Evolutionary conservation across 2,888 invertebrate genomes (phyloP).

Genomic region (Leptinotarsa rubiginosa): DNA sequence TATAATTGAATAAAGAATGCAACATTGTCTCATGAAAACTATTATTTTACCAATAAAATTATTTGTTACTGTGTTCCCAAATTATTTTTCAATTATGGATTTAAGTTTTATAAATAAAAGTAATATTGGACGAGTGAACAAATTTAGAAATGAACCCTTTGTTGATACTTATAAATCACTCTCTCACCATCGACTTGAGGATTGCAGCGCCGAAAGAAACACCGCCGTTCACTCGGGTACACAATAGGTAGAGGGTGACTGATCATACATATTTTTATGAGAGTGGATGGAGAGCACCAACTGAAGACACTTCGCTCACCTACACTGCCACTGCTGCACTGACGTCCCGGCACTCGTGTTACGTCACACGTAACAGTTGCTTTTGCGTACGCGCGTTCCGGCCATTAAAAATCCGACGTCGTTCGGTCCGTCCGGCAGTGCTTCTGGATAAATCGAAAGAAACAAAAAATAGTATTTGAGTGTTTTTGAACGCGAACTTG

Average conservation of each 20-base stretch:
- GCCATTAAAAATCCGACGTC: slow-evolving; percentile 30
- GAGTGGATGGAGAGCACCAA: background rate
- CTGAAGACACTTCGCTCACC: slow-evolving; percentile 39
- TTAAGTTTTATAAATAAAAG: background rate
- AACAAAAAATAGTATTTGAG: background rate
- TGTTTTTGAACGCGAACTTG: no score
- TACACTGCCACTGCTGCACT: slow-evolving; percentile 52
- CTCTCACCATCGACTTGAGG: slow-evolving; percentile 10
- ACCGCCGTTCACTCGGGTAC: slow-evolving; percentile 3
- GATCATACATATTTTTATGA: background rate
- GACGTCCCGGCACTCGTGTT: slow-evolving; percentile 58
- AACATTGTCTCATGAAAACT: no score
- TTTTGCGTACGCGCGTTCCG: slow-evolving; percentile 43
- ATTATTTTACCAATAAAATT: no score
- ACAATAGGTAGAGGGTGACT: background rate
- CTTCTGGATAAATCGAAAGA: background rate
- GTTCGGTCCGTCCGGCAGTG: background rate
- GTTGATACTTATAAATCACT: background rate
- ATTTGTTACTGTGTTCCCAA: no score
- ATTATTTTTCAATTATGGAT: no score
- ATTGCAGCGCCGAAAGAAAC: background rate
- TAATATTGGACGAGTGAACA: background rate
- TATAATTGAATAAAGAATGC: no score
- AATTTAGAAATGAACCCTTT: background rate
- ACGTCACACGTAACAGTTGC: slow-evolving; percentile 51